Base-by-base conservation (phyloP, 1,140 invertebrate species). In the Drosophila micromelanica region DNA sequence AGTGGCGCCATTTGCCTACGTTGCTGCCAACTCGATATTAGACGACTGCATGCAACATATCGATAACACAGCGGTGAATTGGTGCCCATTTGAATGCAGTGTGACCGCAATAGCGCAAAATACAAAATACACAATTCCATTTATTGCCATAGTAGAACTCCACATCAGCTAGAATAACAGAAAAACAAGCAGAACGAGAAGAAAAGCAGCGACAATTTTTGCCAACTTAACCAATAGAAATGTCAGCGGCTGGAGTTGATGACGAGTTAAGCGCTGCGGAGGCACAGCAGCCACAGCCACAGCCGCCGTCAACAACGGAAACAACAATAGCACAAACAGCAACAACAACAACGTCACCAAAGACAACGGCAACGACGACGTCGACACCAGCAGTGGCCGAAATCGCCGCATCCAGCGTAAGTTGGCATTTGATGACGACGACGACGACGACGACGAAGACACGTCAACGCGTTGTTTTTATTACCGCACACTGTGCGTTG, bases 161-260 rank as follows among this genome's bases (percentile, higher is more conserved):
- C 61, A 64, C 61, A 64, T 64, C 61, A 64, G 61, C 56, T 61
- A 61, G 55, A 69, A 69, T 61, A 69, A 40, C 35, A 69, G 55
- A 61, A 45, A 60, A 69, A 59, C 46, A 52, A 56, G 48, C 42
- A 65, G 48, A 49, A 43, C 23, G 13, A 63, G 23, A 6, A n/a
- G 40, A 45, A 57, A 45, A 49, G 30, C 27, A 51, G 30, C 45
- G 27, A 60, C 45, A 30, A 62, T 15, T 30, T 30, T 63, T 17
- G 51, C 43, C 49, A 32, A 38, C 9, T 13, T 17, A 69, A 55
- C 42, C 37, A 35, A 55, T 61, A 68, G 82, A 54, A 45, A 84
- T 82, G 80, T 79, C 80, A 76, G 63, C 80, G 80, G 76, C 80
- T 84, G 80, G 80, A 82, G 78, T 68, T 60, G 62, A 56, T 65